Conservation (phyloP, 2,113 vertebrate genomes). For the Miniopterus natalensis region DNA sequence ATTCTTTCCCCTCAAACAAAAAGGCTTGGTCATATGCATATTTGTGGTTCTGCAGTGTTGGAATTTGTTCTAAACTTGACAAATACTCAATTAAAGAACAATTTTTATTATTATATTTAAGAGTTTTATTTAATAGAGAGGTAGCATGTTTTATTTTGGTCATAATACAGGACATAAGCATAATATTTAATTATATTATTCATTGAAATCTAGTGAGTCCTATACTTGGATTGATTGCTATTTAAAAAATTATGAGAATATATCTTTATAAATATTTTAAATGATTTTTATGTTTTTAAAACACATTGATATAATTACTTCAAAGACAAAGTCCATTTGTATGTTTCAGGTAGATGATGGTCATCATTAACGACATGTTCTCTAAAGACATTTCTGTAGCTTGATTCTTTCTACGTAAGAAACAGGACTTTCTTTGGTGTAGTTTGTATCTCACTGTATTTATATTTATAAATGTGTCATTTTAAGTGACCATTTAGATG, state of each 20-base stretch:
- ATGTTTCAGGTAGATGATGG: background rate
- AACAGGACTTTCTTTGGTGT: background rate
- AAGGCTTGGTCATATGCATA: background rate
- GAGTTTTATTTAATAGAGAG: background rate
- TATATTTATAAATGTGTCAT: background rate
- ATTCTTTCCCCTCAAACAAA: background rate
- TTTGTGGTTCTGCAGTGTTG: background rate
- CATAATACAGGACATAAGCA: background rate
- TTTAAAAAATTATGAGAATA: background rate
- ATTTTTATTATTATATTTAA: background rate
- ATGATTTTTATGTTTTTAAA: background rate
- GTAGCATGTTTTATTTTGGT: background rate
- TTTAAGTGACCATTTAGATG: background rate
- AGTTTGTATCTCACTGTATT: background rate
- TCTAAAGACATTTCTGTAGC: background rate
- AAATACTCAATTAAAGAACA: slow-evolving; percentile 1
- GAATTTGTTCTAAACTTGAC: background rate
- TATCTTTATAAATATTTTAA: background rate
- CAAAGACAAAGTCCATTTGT: background rate
- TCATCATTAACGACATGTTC: background rate
- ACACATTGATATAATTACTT: background rate
- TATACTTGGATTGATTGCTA: background rate
- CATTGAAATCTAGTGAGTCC: background rate
- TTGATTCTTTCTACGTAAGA: background rate
- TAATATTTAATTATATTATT: background rate